phyloP scores from a whole-genome alignment of 2,888 invertebrate genomes.

The Drosophila rubida region DNA sequence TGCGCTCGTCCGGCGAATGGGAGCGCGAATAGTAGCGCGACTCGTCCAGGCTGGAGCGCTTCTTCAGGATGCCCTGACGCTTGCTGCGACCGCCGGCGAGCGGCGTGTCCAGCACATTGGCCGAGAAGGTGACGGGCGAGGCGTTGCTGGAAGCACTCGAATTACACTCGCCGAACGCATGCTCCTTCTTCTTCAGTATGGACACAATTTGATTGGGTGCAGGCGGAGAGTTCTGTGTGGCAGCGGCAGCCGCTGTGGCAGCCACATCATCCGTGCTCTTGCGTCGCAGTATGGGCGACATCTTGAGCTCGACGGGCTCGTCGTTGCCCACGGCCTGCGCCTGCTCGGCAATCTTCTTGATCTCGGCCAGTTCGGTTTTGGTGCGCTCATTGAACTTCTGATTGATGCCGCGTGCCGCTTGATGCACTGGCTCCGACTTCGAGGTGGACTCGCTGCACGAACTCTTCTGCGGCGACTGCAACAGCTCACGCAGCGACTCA shows the following conservation, averaged over 20 bases:
- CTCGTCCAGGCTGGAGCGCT: conserved; percentile 93
- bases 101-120: conserved; percentile 89
- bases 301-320: conserved; percentile 58
- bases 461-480: conserved; percentile 70
- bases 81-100: conserved; percentile 83
- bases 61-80: conserved; percentile 92
- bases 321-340: conserved; percentile 56
- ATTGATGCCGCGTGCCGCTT: conserved; percentile 72
- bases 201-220: conserved; percentile 87
- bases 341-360: conserved; percentile 83
- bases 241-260: background rate
- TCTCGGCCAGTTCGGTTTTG: conserved; percentile 83
- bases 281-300: conserved; percentile 80
- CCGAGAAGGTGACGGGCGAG: conserved; percentile 92
- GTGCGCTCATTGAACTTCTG: conserved; percentile 83
- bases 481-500: conserved; percentile 80
- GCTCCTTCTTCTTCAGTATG: conserved; percentile 89
- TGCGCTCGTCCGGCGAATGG: conserved; percentile 85
- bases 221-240: conserved; percentile 76
- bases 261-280: conserved; percentile 85
- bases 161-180: conserved; percentile 83
- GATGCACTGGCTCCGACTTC: conserved; percentile 61
- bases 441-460: conserved; percentile 64
- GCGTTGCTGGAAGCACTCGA: conserved; percentile 86
- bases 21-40: conserved; percentile 85